Percentiles rank a stretch among this genome's conserved stretches.
phyloP scores from a whole-genome alignment of 2,797 vertebrate genomes.

The Acestrorhynchus altus region DNA sequence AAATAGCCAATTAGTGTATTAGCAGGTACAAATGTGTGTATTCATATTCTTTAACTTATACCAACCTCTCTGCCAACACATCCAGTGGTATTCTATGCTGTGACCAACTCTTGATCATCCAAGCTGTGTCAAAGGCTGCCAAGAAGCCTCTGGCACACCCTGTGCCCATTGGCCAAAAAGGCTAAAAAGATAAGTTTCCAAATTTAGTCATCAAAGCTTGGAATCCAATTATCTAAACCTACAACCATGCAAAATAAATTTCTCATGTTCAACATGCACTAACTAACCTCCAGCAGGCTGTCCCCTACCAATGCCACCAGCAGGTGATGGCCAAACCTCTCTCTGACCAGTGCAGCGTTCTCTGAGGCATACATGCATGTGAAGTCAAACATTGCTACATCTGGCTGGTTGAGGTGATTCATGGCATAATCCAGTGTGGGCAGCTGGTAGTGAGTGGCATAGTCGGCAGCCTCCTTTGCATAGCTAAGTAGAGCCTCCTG shows the following conservation, averaged over 20 bases:
- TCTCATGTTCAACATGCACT: too few species aligned
- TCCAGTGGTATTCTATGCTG: slow-evolving; percentile 85
- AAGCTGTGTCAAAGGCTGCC: slow-evolving; percentile 93
- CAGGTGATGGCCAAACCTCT: slow-evolving; percentile 90
- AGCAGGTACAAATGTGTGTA: not conserved
- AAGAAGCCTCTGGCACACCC: slow-evolving; percentile 96
- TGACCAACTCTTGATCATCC: slow-evolving; percentile 97
- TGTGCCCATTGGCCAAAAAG: slow-evolving; percentile 99
- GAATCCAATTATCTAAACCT: slow-evolving; percentile 1
- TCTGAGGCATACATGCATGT: slow-evolving; percentile 98
- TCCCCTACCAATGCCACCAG: slow-evolving; percentile 94
- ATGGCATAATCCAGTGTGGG: slow-evolving; percentile 94
- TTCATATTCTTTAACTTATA: slow-evolving; percentile 5
- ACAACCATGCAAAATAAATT: not conserved
- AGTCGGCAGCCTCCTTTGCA: slow-evolving; percentile 94
- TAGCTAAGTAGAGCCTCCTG: slow-evolving; percentile 93
- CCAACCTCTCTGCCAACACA: slow-evolving; percentile 92
- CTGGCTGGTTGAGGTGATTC: slow-evolving; percentile 92
- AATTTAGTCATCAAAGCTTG: not conserved
- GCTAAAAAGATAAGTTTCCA: slow-evolving; percentile 75
- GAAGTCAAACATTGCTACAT: slow-evolving; percentile 99
- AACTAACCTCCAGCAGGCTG: slow-evolving; percentile 91
- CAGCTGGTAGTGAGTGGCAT: slow-evolving; percentile 95
- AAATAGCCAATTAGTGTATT: not conserved
- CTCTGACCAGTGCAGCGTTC: slow-evolving; percentile 90